A percentile compares a stretch with the other conserved stretches of the same genome.
Evolutionary conservation across 2,888 invertebrate genomes (phyloP).

Genomic region (Rhagium mordax): DNA sequence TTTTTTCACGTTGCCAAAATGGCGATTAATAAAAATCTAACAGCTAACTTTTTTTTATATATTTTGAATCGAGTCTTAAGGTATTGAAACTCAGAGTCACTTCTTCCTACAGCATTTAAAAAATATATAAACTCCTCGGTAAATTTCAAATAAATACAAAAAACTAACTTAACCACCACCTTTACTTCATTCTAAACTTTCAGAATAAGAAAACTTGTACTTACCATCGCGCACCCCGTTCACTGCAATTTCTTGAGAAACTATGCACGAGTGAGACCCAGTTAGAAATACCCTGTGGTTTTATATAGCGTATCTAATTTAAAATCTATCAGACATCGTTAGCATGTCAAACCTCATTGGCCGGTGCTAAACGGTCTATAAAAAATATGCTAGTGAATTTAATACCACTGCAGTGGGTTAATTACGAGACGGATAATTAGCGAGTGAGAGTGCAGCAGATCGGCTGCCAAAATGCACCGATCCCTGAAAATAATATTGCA

Average conservation of each 20-base stretch:
- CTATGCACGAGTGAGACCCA: constrained; percentile 54
- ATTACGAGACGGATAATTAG: constrained; percentile 39
- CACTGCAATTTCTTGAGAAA: constrained; percentile 41
- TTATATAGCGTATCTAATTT: constrained; percentile 64
- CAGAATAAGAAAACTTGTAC: constrained; percentile 1
- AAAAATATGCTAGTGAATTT: constrained; percentile 52
- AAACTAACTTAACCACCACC: too few species aligned
- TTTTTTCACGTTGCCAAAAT: too few species aligned
- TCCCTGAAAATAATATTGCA: neutral
- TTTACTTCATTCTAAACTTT: neutral
- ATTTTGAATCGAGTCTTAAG: too few species aligned
- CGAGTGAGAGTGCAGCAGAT: neutral
- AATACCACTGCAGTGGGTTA: constrained; percentile 56
- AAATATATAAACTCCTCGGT: too few species aligned
- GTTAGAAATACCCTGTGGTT: constrained; percentile 54
- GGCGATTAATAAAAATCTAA: too few species aligned
- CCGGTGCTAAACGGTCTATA: constrained; percentile 44
- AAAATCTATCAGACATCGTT: constrained; percentile 56
- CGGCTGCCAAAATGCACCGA: constrained; percentile 38
- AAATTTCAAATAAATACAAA: too few species aligned
- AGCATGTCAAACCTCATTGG: constrained; percentile 56
- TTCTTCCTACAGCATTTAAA: too few species aligned
- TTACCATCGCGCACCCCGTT: constrained; percentile 46
- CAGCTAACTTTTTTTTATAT: too few species aligned
- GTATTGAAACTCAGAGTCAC: too few species aligned